A percentile compares a stretch with the other conserved stretches of the same genome.
phyloP scores from a whole-genome alignment of 1,140 invertebrate genomes.

The Trichonephila clavipes region DNA sequence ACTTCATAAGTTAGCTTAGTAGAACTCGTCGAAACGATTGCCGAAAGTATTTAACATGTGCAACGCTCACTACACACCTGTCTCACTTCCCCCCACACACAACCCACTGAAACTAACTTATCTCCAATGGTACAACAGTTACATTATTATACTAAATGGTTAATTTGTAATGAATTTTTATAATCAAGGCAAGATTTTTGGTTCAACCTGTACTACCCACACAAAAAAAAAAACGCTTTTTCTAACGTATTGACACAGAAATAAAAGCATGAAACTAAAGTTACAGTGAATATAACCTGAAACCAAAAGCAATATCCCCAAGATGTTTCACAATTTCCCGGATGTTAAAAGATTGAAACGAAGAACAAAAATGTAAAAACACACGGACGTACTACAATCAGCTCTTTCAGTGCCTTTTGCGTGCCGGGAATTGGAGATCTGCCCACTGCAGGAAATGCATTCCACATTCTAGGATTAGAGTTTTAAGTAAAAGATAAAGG shows the following conservation, averaged over 20 bases:
- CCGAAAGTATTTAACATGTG: too few relatives aligned
- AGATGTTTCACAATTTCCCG: background rate
- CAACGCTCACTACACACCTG: too few relatives aligned
- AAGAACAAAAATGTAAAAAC: background rate
- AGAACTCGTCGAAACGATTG: too few relatives aligned
- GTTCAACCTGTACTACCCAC: too few relatives aligned
- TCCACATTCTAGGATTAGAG: background rate
- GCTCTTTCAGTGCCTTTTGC: background rate
- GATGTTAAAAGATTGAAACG: background rate
- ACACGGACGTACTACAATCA: background rate
- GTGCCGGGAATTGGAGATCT: background rate
- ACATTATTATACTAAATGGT: too few relatives aligned
- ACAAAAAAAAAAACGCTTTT: background rate
- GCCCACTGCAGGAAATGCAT: background rate
- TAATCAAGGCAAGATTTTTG: too few relatives aligned
- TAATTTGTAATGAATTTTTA: too few relatives aligned
- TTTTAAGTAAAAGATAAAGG: background rate
- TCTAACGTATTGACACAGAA: background rate
- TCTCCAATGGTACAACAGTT: too few relatives aligned
- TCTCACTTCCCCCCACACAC: too few relatives aligned
- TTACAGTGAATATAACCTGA: background rate
- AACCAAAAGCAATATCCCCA: background rate
- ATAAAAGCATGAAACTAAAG: background rate
- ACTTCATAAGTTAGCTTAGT: too few relatives aligned
- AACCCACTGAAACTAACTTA: too few relatives aligned